These are phyloP conservation scores for Drosophila picticornis DNA, from an alignment of 2,888 invertebrate species.

Conservation along the genomic window DNA sequence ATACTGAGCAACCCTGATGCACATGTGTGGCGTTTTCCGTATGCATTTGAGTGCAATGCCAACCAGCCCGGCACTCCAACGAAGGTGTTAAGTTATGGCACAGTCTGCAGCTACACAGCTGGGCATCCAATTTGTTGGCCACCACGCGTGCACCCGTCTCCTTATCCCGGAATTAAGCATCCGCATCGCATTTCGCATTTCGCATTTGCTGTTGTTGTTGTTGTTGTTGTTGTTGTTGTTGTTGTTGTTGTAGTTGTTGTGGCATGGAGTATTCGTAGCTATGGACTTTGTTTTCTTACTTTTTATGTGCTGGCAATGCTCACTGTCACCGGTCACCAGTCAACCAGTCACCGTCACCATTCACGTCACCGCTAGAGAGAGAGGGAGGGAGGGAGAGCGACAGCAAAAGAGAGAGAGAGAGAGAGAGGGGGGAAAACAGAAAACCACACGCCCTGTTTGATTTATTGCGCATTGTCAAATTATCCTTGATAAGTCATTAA, in stretches of 20 bases:
- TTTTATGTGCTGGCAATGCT: constrained; percentile 26
- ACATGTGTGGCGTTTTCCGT: constrained; percentile 27
- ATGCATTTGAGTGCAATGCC: constrained; percentile 53
- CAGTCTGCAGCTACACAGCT: constrained; percentile 72
- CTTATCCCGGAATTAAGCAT: constrained; percentile 67
- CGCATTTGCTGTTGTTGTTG: constrained; percentile 29
- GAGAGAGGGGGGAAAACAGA: constrained; percentile 5
- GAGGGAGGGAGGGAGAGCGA: background rate
- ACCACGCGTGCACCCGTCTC: constrained; percentile 47
- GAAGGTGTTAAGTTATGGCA: constrained; percentile 80
- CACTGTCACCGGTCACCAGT: constrained; percentile 38
- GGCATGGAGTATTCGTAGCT: constrained; percentile 42
- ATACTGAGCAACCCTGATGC: constrained; percentile 47
- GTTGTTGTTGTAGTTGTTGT: constrained; percentile 12
- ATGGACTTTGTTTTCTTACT: constrained; percentile 26
- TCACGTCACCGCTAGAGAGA: constrained; percentile 12
- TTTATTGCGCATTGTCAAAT: constrained; percentile 85
- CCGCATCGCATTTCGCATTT: constrained; percentile 74
- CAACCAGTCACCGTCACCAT: constrained; percentile 33
- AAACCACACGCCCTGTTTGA: constrained; percentile 79
- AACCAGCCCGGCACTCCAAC: constrained; percentile 45
- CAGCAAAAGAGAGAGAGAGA: background rate
- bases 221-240: constrained; percentile 3
- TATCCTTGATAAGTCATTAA: constrained; percentile 86
- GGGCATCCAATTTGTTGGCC: constrained; percentile 75